Base-by-base conservation (phyloP, 1,140 invertebrate genomes). In the Choristoneura fumiferana region DNA sequence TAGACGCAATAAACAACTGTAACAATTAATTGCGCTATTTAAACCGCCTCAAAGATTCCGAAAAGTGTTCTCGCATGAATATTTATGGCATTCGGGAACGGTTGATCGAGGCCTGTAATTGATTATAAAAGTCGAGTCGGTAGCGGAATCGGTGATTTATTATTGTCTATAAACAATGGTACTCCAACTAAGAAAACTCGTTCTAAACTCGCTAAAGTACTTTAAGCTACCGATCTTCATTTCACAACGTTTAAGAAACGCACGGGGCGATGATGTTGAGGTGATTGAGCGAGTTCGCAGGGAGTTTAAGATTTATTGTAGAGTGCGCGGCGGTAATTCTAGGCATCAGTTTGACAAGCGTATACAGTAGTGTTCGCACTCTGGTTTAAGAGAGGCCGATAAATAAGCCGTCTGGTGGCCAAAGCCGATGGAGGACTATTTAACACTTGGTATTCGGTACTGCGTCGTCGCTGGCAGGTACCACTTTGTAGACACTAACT, bases 101-200 rank as follows among this genome's bases (percentile, higher is more conserved):
- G 72, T 62, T 73, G 71, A 75, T 81, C 65, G 62, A 60, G 57
- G 63, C 67, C 62, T 49, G 70, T 79, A 81, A 82, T 82, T 79
- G 79, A 82, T 82, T 78, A 70, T 84, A 78, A 81, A 82, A 82
- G 78, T 81, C 76, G 43, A 71, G 68, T 64, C 67, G 63, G 60
- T 67, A 69, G 69, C 63, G 66, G 68, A 73, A 73, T 65, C 13
- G 58, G 62, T 75, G 76, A 81, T 84, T 82, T 78, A 82, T 71
- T 37, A 71, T 54, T 62, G 62, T 65, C 56, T 64, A 68, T 74
- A 75, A 76, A 74, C 60, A 64, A 61, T 22, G 65, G 60, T 57
- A 15, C 14, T 8, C 43, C 3, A 49, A 49, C 43, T 49, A 49
- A 33, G 9, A 18, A 29, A 49, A 29, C 43, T 49, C 43, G 29